Evolutionary conservation across 2,797 vertebrate genomes (phyloP), one percentile per base, ranked within the genome.

Genomic region (Arvicola amphibius): DNA sequence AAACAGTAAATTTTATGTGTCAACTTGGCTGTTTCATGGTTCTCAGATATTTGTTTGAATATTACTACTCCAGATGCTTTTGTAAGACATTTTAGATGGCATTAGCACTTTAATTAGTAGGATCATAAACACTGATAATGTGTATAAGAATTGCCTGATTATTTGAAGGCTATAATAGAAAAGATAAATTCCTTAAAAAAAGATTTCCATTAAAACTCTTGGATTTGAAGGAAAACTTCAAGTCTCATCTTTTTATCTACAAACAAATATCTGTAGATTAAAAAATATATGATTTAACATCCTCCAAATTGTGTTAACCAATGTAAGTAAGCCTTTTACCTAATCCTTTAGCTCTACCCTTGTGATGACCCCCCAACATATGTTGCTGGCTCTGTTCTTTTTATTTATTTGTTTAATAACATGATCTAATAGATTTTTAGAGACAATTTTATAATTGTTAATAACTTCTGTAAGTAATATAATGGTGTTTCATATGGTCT

Each of bases 11-110:
- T 86, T 77, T 76, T 80, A 84, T 90, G n/a, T 83, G 43, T 90
- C 32, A 65, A 13, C 34, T 78, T 95, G 65, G 10, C 40, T 76
- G 51, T 5, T 32, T 6, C 76, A 92, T 29, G 34, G 11, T 83
- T 61, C 6, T 32, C 71, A 89, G 13, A 19, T 89, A 90, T 53
- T 77, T 89, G 10, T 11, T 90, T 10, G 83, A 48, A 14, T 21
- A 71, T 76, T 90, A 74, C 89, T 73, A 40, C n/a, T 74, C 76
- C 56, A 73, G 14, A 87, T 83, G 10, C 34, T 93, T 95, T n/a
- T 90, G n/a, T 34, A 53, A 73, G 56, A 27, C 40, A 53, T 69
- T 83, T 78, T 32, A 71, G 40, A 59, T 87, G 32, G 81, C 9
- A 74, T 74, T 87, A 74, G 80, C 23, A 23, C 53, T 93, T 78